A percentile compares a stretch with the other conserved stretches of the same genome.
These are phyloP conservation scores for Sebastes itinus DNA, from an alignment of 2,797 vertebrate species.

Conservation along the genomic window DNA sequence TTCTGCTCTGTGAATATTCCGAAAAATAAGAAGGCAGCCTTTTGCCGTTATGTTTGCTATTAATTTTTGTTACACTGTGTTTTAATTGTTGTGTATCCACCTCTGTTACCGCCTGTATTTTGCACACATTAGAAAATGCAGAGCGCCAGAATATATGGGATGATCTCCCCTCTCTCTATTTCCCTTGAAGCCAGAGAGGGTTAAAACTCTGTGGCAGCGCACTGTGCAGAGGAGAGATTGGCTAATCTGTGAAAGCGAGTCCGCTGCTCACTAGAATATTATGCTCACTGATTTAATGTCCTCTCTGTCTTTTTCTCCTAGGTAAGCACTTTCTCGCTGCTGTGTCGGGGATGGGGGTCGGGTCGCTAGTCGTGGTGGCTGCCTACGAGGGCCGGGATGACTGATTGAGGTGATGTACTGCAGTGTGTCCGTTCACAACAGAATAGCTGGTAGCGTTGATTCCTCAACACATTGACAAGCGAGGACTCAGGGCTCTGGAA, in stretches of 20 bases:
- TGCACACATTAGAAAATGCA: constrained; percentile 69
- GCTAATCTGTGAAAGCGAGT: constrained; percentile 81
- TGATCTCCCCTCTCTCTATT: constrained; percentile 80
- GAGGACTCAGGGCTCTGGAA: constrained; percentile 20
- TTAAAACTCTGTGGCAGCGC: constrained; percentile 72
- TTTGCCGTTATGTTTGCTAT: not conserved
- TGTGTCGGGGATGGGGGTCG: constrained; percentile 71
- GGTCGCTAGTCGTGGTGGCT: constrained; percentile 63
- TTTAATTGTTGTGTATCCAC: constrained; percentile 30
- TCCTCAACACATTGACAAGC: constrained; percentile 61
- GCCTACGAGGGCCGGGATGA: constrained; percentile 73
- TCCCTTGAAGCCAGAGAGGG: constrained; percentile 72
- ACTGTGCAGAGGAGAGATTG: constrained; percentile 76
- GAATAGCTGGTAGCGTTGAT: constrained; percentile 66
- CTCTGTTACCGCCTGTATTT: constrained; percentile 42
- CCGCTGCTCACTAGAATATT: constrained; percentile 78
- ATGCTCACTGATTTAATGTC: constrained; percentile 81
- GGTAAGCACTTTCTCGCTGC: constrained; percentile 84
- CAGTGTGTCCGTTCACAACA: constrained; percentile 73
- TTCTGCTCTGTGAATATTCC: constrained; percentile 46
- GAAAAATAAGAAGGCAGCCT: constrained; percentile 16
- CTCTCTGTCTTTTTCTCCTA: constrained; percentile 83
- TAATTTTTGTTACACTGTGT: not conserved
- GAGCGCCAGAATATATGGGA: constrained; percentile 59
- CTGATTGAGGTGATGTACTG: constrained; percentile 85